These are phyloP conservation scores for Polydrusus tereticollis DNA, from an alignment of 2,888 invertebrate species.

Conservation along the genomic window DNA sequence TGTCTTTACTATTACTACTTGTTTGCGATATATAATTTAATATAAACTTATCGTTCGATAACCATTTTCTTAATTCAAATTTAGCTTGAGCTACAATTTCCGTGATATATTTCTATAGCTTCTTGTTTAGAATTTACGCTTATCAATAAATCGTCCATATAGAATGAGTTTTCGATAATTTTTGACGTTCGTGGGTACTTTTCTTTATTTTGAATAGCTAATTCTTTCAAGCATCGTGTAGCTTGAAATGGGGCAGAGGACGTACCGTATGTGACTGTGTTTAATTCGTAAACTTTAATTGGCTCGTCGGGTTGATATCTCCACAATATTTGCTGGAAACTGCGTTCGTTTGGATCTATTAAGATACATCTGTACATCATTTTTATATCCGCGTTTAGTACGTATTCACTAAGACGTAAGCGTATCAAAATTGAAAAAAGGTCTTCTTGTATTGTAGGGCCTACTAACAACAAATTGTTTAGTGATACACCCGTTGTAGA, in stretches of 20 bases:
- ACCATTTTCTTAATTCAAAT: neutral
- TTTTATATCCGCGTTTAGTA: neutral
- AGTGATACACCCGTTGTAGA: neutral
- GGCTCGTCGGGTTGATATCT: neutral
- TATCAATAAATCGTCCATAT: neutral
- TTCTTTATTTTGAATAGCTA: neutral
- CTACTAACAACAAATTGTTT: neutral
- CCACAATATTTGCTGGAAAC: neutral
- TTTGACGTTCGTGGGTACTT: neutral
- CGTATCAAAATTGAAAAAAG: neutral
- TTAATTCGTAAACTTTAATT: neutral
- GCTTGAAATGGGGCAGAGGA: neutral
- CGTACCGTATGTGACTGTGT: neutral
- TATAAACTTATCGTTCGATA: neutral
- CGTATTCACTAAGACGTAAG: neutral
- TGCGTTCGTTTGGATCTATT: neutral
- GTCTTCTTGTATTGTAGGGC: neutral
- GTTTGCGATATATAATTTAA: neutral
- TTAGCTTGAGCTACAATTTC: neutral
- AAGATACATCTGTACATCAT: neutral
- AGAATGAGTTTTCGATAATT: neutral
- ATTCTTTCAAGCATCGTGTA: neutral
- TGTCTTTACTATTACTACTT: too few relatives aligned
- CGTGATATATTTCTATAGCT: neutral
- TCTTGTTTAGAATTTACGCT: neutral